Percentiles rank a stretch among this genome's conserved stretches.
phyloP scores from a whole-genome alignment of 2,113 vertebrate species.

The Theristicus caerulescens region DNA sequence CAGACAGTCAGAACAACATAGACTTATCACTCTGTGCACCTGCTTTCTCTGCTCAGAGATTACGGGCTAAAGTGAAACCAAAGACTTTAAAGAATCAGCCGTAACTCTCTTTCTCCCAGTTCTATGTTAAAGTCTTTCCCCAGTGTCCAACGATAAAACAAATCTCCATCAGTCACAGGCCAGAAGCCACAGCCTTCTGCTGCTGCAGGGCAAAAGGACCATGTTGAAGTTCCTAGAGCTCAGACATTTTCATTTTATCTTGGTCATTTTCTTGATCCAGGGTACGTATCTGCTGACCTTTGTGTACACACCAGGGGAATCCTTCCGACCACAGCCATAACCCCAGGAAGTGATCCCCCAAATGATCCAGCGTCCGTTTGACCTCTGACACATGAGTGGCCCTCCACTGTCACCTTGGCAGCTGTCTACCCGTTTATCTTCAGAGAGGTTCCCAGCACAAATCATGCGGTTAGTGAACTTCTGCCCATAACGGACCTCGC shows the following conservation, averaged over 20 bases:
- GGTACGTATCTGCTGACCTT: conserved; percentile 84
- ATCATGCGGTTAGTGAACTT: conserved; percentile 88
- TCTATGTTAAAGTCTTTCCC: not conserved
- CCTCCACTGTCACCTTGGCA: conserved; percentile 89
- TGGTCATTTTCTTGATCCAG: conserved; percentile 84
- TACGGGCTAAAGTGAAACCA: not conserved
- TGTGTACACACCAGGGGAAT: conserved; percentile 86
- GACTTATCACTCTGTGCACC: not conserved
- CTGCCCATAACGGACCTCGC: conserved; percentile 81
- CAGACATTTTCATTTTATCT: conserved; percentile 44
- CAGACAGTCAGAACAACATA: not conserved
- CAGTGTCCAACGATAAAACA: not conserved
- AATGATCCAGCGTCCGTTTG: conserved; percentile 83
- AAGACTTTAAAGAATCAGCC: not conserved
- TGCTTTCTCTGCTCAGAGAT: not conserved
- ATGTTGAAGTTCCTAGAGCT: not conserved
- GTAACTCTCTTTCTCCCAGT: not conserved
- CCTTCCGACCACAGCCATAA: conserved; percentile 84
- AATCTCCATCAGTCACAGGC: not conserved
- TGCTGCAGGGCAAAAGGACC: not conserved
- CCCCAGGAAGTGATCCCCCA: conserved; percentile 86
- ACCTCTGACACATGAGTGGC: conserved; percentile 84
- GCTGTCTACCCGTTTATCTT: conserved; percentile 80
- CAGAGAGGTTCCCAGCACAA: conserved; percentile 87
- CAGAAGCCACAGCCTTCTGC: not conserved